phyloP scores from a whole-genome alignment of 1,140 invertebrate genomes.

The Drosophila guanche region DNA sequence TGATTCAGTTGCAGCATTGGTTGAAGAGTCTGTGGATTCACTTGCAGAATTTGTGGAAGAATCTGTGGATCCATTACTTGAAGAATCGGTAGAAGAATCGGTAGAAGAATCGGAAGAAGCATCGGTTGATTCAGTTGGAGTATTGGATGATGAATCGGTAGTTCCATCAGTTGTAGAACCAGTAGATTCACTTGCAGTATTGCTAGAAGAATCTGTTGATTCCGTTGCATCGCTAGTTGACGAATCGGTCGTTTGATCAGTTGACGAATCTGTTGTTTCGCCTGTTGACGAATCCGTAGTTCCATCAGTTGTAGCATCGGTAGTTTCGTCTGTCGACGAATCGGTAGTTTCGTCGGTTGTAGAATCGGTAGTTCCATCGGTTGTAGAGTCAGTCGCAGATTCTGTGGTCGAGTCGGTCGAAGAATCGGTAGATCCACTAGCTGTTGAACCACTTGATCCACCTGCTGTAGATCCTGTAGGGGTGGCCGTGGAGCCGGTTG shows the following conservation, averaged over 20 bases:
- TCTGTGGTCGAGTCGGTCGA: background rate
- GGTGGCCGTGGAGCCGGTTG: background rate
- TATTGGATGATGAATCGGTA: background rate
- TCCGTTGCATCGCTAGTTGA: background rate
- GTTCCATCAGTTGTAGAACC: too few species aligned
- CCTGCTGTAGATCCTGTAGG: conserved; percentile 4
- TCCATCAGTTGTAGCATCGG: background rate
- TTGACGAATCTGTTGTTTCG: background rate
- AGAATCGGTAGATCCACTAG: background rate
- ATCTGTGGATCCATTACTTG: too few species aligned
- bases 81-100: background rate
- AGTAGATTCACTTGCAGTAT: background rate
- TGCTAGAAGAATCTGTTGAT: conserved; percentile 11
- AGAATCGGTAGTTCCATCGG: background rate
- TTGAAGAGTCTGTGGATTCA: too few species aligned
- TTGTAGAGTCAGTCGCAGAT: background rate
- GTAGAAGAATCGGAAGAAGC: conserved; percentile 14
- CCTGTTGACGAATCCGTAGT: background rate
- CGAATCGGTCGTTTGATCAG: background rate
- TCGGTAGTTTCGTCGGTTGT: background rate
- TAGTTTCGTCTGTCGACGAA: background rate
- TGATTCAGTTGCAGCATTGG: too few species aligned
- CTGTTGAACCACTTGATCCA: background rate
- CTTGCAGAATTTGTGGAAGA: too few species aligned
- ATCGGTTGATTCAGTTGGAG: background rate